Conservation (phyloP, 2,888 invertebrate species). For the Xylota segnis region DNA sequence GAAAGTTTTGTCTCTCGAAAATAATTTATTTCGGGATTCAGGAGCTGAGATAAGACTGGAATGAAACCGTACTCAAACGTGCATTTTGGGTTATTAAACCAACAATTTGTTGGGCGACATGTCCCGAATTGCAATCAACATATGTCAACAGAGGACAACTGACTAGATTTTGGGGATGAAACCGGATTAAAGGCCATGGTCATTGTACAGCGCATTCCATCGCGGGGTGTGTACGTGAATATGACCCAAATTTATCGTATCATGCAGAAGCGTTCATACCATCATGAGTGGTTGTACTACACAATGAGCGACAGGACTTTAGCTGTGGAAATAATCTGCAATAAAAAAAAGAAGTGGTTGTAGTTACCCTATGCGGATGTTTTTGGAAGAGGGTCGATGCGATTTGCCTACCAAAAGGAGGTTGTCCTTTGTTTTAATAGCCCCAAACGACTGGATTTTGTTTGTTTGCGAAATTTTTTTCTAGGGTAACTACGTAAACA, state of each 20-base stretch:
- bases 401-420: constrained; percentile 14
- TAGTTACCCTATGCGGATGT: not conserved
- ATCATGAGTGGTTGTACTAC: constrained; percentile 16
- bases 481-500: constrained; percentile 10
- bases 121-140: constrained; percentile 12
- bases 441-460: constrained; percentile 14
- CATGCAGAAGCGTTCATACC: not conserved
- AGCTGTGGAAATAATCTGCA: constrained; percentile 2
- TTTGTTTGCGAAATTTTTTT: not conserved
- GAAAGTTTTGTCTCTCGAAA: constrained; percentile 19
- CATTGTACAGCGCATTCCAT: not conserved
- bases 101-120: not conserved
- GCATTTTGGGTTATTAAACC: constrained; percentile 21
- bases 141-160: constrained; percentile 7
- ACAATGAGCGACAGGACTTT: constrained; percentile 11
- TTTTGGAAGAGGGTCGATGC: constrained; percentile 1
- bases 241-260: constrained; percentile 6
- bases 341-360: not conserved
- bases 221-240: constrained; percentile 1
- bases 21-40: constrained; percentile 20
- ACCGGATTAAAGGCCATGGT: constrained; percentile 24
- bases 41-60: not conserved
- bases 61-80: constrained; percentile 9
- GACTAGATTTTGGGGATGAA: constrained; percentile 1
- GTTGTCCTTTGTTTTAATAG: constrained; percentile 34